Conservation (phyloP, 2,797 vertebrate genomes). For the Pseudochirops corinnae region DNA sequence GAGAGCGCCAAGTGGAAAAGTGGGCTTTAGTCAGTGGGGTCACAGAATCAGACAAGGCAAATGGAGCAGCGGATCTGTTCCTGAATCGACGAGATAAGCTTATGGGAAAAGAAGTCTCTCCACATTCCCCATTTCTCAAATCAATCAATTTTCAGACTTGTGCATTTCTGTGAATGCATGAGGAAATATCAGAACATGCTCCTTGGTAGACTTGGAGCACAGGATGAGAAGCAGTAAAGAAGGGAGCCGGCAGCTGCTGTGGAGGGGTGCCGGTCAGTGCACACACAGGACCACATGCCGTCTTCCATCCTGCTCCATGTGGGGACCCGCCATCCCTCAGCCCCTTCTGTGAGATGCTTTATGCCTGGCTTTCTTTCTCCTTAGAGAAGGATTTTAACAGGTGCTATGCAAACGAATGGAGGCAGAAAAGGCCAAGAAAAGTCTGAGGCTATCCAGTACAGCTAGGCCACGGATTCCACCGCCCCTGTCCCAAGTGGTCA, state of each 20-base stretch:
- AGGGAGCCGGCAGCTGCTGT: neutral
- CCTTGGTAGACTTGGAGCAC: neutral
- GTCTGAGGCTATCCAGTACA: neutral
- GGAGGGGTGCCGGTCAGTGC: too few relatives aligned
- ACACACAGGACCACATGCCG: too few relatives aligned
- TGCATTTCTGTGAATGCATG: neutral
- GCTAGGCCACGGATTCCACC: neutral
- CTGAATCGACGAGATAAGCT: neutral
- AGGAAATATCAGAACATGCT: neutral
- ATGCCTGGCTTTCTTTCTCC: neutral
- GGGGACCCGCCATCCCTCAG: neutral
- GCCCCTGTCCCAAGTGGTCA: too few relatives aligned
- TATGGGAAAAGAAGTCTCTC: neutral
- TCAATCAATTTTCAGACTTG: neutral
- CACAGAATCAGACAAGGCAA: neutral
- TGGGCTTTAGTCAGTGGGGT: neutral
- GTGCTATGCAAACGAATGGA: neutral
- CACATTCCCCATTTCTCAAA: neutral
- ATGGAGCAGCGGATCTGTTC: neutral
- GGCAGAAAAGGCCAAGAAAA: neutral
- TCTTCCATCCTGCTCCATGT: neutral
- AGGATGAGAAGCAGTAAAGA: neutral
- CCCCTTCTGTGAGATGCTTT: neutral
- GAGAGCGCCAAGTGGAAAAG: neutral
- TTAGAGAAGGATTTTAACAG: neutral